Conservation (phyloP, 2,888 invertebrate genomes). For the Eupithecia subumbrata region DNA sequence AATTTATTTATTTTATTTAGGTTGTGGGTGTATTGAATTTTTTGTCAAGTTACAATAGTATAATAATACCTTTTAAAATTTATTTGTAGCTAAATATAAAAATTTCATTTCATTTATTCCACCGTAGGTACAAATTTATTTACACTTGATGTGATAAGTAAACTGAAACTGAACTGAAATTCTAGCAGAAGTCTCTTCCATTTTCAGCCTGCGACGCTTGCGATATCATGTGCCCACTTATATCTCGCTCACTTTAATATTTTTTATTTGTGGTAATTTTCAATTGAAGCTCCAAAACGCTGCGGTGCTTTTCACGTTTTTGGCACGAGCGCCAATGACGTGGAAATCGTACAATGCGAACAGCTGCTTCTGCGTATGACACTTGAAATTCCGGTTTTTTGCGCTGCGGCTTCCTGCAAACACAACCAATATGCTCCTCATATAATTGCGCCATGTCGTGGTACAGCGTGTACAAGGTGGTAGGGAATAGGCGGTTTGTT, state of each 20-base stretch:
- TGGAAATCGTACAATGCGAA: conserved; percentile 33
- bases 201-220: background rate
- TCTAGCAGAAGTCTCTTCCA: too few species aligned
- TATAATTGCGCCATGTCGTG: conserved; percentile 40
- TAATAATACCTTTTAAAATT: too few species aligned
- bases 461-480: background rate
- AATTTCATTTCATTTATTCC: too few species aligned
- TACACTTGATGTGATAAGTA: too few species aligned
- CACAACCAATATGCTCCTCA: conserved; percentile 40
- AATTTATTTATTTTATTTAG: too few species aligned
- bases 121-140: too few species aligned
- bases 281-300: conserved; percentile 23
- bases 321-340: conserved; percentile 42
- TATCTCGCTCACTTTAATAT: background rate
- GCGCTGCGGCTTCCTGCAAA: conserved; percentile 37
- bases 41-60: too few species aligned
- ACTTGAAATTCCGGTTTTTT: conserved; percentile 39
- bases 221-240: too few species aligned
- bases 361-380: conserved; percentile 43
- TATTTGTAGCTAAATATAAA: too few species aligned
- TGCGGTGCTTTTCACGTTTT: conserved; percentile 38
- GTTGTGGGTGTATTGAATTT: too few species aligned
- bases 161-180: too few species aligned
- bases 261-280: conserved; percentile 31
- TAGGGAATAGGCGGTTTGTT: background rate